Evolutionary conservation across 2,797 vertebrate species (phyloP), one percentile per base, ranked within the genome.

Genomic region (Cetoscarus ocellatus): DNA sequence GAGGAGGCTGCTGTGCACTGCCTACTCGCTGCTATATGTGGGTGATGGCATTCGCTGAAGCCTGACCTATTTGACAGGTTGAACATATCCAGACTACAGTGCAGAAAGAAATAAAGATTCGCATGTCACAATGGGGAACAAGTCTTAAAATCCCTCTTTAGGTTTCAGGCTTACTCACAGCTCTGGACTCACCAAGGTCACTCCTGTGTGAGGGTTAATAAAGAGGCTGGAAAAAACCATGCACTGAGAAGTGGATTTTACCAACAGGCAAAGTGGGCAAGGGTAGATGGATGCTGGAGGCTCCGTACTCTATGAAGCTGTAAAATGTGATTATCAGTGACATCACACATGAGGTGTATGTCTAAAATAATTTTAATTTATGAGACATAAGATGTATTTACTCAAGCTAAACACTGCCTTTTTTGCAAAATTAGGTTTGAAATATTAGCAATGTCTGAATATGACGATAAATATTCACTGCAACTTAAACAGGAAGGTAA

Each of bases 31-130:
- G 67, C 82, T 83, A 83, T 66, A 64, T 61, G 77, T 69, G 74
- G 73, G 67, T 86, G 75, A 85, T 75, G 79, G 72, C 70, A 44
- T 78, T 85, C 56, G 61, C 59, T 50, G 65, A 63, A 55, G 73
- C 49, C 38, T 84, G 77, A 73, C 77, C 77, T 70, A 75, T 80
- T 73, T 81, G 75, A 68, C 17, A 3, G 8, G 1, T 27, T 51
- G 40, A 63, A 76, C 62, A 72, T 19, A 80, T 62, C 52, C 17
- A 68, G 59, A 70, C 52, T 50, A 50, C 18, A 48, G 38, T 43
- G 44, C 10, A 45, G 12, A 53, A 47, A 56, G n/a, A 52, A 48
- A 19, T 45, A 17, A 60, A 44, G 35, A 56, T 67, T 15, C 34
- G 39, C 19, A 43, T 8, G 1, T 18, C 17, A 48, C 18, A 51